Percentiles rank a stretch among this genome's conserved stretches.
phyloP scores from a whole-genome alignment of 2,797 vertebrate genomes.

The Tolypeutes matacus region DNA sequence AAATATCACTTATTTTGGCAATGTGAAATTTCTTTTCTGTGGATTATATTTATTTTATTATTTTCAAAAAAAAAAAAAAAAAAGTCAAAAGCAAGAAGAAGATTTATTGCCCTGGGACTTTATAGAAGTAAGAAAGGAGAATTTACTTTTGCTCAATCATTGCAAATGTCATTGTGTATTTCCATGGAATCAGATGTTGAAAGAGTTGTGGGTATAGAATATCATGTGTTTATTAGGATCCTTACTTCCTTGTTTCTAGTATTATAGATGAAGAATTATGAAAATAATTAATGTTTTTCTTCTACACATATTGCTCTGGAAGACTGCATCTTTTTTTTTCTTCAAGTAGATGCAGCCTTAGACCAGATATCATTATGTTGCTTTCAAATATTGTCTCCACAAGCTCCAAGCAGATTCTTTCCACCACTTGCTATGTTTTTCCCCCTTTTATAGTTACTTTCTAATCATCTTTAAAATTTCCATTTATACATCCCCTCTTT shows the following conservation, averaged over 20 bases:
- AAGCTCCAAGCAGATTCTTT: neutral
- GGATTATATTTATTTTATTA: conserved; percentile 41
- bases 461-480: neutral
- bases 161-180: neutral
- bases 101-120: neutral
- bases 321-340: neutral
- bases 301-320: neutral
- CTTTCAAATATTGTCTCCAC: neutral
- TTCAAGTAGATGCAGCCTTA: neutral
- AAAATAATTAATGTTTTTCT: conserved; percentile 35
- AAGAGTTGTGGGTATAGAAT: neutral
- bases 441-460: neutral
- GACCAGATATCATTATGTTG: neutral
- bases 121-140: conserved; percentile 24
- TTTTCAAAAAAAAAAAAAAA: conserved; percentile 51
- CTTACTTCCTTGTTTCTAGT: neutral
- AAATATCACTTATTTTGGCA: conserved; percentile 43
- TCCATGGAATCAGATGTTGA: neutral
- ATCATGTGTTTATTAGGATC: neutral
- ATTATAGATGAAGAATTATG: neutral
- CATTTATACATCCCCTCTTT: neutral
- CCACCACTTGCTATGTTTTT: neutral
- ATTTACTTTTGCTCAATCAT: conserved; percentile 3
- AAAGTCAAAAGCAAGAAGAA: neutral
- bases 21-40: conserved; percentile 26